Percentiles rank a stretch among this genome's conserved stretches.
These are phyloP conservation scores for Apogon talboti DNA, from an alignment of 2,797 vertebrate species.

Conservation along the genomic window DNA sequence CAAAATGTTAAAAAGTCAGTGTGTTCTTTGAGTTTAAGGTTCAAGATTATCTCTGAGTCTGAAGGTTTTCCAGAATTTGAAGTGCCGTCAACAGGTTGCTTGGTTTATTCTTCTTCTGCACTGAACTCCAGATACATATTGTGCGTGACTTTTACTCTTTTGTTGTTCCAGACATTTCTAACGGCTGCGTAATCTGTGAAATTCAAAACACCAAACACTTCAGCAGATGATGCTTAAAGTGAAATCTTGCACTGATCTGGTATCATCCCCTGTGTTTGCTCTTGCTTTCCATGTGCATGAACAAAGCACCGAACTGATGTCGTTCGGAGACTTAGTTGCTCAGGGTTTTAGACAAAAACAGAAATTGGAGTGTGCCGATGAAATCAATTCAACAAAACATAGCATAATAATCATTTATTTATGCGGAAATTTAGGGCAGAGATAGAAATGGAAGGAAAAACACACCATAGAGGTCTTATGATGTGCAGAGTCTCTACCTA, in stretches of 20 bases:
- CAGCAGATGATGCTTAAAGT: conserved; percentile 49
- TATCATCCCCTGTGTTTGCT: conserved; percentile 26
- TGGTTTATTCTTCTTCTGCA: neutral
- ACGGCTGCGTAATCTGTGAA: conserved; percentile 27
- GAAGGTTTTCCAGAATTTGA: conserved; percentile 8
- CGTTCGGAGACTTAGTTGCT: no score
- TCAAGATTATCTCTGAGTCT: neutral
- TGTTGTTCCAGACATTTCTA: conserved; percentile 6
- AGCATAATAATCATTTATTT: neutral
- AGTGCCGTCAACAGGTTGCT: conserved; percentile 21
- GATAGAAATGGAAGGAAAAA: neutral
- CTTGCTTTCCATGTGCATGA: conserved; percentile 30
- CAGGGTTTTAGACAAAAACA: no score
- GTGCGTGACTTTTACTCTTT: conserved; percentile 1
- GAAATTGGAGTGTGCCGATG: no score
- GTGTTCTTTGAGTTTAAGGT: neutral
- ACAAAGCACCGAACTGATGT: conserved; percentile 3
- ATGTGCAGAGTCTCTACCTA: neutral
- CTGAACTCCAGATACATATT: conserved; percentile 10
- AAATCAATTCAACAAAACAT: no score
- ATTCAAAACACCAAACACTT: conserved; percentile 43
- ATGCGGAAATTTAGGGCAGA: neutral
- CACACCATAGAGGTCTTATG: neutral
- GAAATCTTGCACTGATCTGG: conserved; percentile 23
- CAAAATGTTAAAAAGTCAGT: conserved; percentile 1